Percentiles rank a stretch among this genome's conserved stretches.
These are phyloP conservation scores for Accipiter cooperii DNA, from an alignment of 2,113 vertebrate species.

Conservation along the genomic window DNA sequence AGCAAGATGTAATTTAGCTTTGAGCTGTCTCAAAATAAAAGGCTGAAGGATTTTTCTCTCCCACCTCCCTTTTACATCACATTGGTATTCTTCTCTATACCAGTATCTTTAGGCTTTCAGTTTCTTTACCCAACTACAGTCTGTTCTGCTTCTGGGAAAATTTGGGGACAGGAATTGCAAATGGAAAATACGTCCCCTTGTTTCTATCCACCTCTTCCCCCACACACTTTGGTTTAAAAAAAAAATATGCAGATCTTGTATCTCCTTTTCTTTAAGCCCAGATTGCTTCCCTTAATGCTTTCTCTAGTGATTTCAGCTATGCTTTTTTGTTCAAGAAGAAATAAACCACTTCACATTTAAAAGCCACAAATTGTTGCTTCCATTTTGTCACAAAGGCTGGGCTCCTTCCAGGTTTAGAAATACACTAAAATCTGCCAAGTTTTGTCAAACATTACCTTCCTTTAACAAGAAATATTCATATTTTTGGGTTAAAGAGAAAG, in stretches of 20 bases:
- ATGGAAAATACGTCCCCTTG: conserved; percentile 27
- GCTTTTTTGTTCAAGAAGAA: conserved; percentile 44
- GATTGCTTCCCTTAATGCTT: conserved; percentile 50
- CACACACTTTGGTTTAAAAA: neutral
- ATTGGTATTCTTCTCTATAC: conserved; percentile 7
- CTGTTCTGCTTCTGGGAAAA: conserved; percentile 53
- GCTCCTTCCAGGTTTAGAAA: conserved; percentile 63
- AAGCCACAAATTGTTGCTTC: conserved; percentile 62
- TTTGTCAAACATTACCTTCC: conserved; percentile 64
- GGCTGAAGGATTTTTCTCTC: neutral
- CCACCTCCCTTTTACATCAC: neutral
- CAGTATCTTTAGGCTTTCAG: conserved; percentile 15
- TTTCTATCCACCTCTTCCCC: conserved; percentile 4
- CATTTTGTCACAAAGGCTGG: conserved; percentile 59
- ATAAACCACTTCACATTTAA: conserved; percentile 52
- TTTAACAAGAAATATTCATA: conserved; percentile 51
- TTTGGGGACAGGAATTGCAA: conserved; percentile 29
- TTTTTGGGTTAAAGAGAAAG: conserved; percentile 7
- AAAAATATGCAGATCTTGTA: neutral
- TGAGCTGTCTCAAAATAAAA: conserved; percentile 6
- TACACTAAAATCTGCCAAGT: conserved; percentile 57
- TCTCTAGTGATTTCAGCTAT: conserved; percentile 35
- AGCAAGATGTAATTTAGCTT: neutral
- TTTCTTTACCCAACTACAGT: conserved; percentile 9
- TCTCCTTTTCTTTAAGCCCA: conserved; percentile 7